These are phyloP conservation scores for Cantharis flavilabris DNA, from an alignment of 2,888 invertebrate genomes.

Conservation along the genomic window DNA sequence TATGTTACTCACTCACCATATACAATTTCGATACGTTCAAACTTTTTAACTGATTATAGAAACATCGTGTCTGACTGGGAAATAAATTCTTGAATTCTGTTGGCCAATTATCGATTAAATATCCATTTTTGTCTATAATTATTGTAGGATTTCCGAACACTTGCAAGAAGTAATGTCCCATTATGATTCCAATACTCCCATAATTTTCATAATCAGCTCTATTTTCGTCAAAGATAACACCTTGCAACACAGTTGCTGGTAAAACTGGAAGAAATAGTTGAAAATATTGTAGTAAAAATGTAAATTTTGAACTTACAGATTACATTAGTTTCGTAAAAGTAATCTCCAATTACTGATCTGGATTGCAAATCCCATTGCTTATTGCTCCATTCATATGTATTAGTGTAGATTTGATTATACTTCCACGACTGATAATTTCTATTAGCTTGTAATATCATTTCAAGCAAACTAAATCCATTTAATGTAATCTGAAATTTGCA, in stretches of 20 bases:
- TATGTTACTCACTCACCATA: background rate
- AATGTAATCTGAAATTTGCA: background rate
- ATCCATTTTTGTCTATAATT: constrained; percentile 6
- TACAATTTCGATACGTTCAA: background rate
- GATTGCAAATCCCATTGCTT: constrained; percentile 15
- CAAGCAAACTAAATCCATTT: background rate
- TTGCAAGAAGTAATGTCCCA: constrained; percentile 87
- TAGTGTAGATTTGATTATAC: constrained; percentile 11
- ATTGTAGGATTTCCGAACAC: constrained; percentile 62
- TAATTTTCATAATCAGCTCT: constrained; percentile 87
- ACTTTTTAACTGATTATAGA: constrained; percentile 1
- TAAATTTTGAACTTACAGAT: constrained; percentile 7
- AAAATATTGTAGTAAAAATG: background rate
- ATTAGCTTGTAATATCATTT: constrained; percentile 1
- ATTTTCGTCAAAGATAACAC: constrained; percentile 80
- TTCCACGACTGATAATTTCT: constrained; percentile 12
- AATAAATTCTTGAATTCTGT: background rate
- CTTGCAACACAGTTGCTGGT: constrained; percentile 87
- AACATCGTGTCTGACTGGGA: background rate
- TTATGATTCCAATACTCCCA: constrained; percentile 83
- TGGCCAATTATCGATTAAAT: background rate
- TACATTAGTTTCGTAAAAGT: constrained; percentile 12
- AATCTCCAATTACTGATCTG: constrained; percentile 14
- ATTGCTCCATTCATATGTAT: constrained; percentile 1
- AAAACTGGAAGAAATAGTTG: constrained; percentile 46